Percentiles rank a stretch among this genome's conserved stretches.
Evolutionary conservation across 2,888 invertebrate genomes (phyloP).

Genomic region (Agrypnus murinus): DNA sequence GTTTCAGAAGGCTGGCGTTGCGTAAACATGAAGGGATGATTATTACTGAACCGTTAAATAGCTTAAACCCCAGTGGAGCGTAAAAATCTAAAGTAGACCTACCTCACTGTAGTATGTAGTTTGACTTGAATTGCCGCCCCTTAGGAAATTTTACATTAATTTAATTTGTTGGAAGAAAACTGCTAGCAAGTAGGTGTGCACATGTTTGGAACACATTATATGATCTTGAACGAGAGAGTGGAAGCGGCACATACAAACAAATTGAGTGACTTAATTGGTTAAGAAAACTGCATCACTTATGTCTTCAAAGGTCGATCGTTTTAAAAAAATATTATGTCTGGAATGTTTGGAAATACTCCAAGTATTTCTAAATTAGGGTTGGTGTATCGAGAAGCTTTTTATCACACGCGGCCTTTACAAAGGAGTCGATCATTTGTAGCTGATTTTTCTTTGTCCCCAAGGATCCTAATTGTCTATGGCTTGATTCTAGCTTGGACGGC

Average conservation of each 20-base stretch:
- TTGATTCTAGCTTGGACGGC: conserved; percentile 26
- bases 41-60: conserved; percentile 48
- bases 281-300: conserved; percentile 29
- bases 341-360: conserved; percentile 48
- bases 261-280: conserved; percentile 37
- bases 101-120: too few relatives aligned
- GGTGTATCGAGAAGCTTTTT: conserved; percentile 50
- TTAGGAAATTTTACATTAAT: too few relatives aligned
- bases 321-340: conserved; percentile 37
- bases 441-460: conserved; percentile 42
- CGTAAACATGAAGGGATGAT: conserved; percentile 50
- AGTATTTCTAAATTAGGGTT: conserved; percentile 58
- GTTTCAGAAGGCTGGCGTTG: conserved; percentile 29
- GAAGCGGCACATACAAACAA: conserved; percentile 28
- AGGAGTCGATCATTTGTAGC: conserved; percentile 49
- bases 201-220: too few relatives aligned
- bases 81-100: conserved; percentile 15
- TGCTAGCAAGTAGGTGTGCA: too few relatives aligned
- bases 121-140: too few relatives aligned
- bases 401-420: conserved; percentile 50
- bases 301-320: conserved; percentile 28
- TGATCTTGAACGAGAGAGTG: too few relatives aligned
- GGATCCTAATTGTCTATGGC: conserved; percentile 42
- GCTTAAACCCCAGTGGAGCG: conserved; percentile 33
- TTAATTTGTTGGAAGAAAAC: too few relatives aligned